Evolutionary conservation across 2,113 vertebrate genomes (phyloP).

Genomic region (human): DNA sequence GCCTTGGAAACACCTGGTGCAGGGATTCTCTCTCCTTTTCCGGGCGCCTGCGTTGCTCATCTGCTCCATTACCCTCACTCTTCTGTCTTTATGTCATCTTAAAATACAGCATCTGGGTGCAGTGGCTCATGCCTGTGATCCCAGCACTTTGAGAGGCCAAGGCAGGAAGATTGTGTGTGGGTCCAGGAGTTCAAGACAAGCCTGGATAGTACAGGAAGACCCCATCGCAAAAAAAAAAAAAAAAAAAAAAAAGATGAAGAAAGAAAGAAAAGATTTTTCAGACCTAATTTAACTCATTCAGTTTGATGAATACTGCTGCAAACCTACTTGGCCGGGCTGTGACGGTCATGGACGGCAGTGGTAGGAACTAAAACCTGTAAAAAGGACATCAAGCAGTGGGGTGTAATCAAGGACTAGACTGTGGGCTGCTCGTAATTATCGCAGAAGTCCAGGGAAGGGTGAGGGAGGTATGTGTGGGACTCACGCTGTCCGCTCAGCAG

Average conservation of each 20-base stretch:
- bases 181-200: neutral
- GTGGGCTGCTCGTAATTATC: fast-evolving
- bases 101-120: neutral
- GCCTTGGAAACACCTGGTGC: neutral
- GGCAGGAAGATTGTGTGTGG: neutral
- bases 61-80: neutral
- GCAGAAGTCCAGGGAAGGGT: neutral
- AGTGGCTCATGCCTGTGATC: neutral
- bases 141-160: neutral
- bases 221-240: too few species aligned
- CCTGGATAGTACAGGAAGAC: too few species aligned
- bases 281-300: neutral
- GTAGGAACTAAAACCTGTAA: fast-evolving
- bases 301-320: neutral
- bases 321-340: neutral
- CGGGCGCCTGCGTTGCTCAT: neutral
- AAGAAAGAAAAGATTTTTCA: neutral
- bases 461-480: neutral
- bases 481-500: neutral
- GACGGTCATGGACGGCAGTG: fast-evolving
- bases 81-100: neutral
- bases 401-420: neutral
- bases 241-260: too few species aligned
- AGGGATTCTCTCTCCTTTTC: neutral
- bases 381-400: neutral